phyloP scores from a whole-genome alignment of 2,888 invertebrate species.

The Ormyrus nitidulus region DNA sequence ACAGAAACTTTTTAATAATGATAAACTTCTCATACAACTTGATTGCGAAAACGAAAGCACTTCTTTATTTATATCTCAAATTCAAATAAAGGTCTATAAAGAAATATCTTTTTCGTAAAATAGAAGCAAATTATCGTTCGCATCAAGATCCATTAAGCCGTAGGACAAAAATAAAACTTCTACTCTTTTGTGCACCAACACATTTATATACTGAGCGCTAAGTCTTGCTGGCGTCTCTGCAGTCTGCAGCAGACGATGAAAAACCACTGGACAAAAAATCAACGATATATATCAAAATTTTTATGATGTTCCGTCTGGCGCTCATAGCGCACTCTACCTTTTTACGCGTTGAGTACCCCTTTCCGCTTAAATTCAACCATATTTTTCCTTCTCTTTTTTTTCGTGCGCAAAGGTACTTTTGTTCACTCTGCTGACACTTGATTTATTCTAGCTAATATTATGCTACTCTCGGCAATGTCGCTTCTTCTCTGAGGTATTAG shows the following conservation, averaged over 20 bases:
- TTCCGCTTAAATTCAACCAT: not conserved
- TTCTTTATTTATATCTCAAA: too few species aligned
- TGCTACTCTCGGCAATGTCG: conserved; percentile 61
- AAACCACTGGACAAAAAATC: conserved; percentile 17
- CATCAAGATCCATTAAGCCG: not conserved
- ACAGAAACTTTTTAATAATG: too few species aligned
- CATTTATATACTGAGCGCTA: not conserved
- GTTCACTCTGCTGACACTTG: conserved; percentile 55
- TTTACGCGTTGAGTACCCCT: not conserved
- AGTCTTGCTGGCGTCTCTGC: not conserved
- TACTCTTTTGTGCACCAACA: too few species aligned
- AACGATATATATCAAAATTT: conserved; percentile 46
- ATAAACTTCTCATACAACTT: too few species aligned
- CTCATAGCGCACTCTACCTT: not conserved
- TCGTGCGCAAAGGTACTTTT: conserved; percentile 26
- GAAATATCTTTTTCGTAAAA: too few species aligned
- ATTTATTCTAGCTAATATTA: conserved; percentile 67
- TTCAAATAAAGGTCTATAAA: too few species aligned
- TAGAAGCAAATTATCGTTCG: too few species aligned
- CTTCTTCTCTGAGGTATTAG: conserved; percentile 58
- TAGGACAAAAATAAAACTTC: not conserved
- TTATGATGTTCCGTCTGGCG: conserved; percentile 12
- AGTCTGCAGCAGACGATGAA: conserved; percentile 4
- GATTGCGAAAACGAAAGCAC: too few species aligned
- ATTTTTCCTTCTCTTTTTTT: conserved; percentile 11